phyloP scores from a whole-genome alignment of 92 coral and sea anemone species.

The Pocillopora grandis region DNA sequence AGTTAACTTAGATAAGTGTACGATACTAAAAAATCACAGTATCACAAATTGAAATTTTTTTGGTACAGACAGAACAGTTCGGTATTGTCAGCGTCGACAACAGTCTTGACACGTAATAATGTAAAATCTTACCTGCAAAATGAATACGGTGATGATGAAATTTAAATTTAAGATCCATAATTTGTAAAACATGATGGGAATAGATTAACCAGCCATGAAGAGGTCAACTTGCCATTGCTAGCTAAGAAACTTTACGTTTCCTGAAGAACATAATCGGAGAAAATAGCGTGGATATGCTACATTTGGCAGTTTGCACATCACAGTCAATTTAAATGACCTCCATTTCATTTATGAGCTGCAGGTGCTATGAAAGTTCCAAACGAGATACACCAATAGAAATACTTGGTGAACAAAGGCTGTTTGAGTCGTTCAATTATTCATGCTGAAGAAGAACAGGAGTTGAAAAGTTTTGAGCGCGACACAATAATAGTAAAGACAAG shows the following conservation, averaged over 20 bases:
- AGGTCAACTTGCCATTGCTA: background rate
- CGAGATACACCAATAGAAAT: background rate
- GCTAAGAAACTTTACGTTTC: background rate
- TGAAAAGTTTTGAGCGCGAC: background rate
- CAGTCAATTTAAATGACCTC: background rate
- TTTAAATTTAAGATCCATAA: background rate
- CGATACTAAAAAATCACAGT: too few species aligned
- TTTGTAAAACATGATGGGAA: background rate
- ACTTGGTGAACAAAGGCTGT: background rate
- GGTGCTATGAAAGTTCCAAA: background rate
- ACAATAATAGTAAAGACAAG: background rate
- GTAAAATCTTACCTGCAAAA: background rate
- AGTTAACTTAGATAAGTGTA: too few species aligned
- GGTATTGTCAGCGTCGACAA: too few species aligned
- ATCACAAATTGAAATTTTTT: too few species aligned
- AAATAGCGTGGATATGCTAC: background rate
- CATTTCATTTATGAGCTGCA: background rate
- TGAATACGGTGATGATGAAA: background rate
- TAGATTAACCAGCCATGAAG: background rate
- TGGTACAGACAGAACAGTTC: too few species aligned
- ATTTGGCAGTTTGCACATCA: background rate
- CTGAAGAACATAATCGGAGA: background rate
- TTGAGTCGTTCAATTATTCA: background rate
- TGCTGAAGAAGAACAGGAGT: background rate
- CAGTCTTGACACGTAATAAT: background rate